phyloP scores from a whole-genome alignment of 2,797 vertebrate species.

The Gymnocypris eckloni region DNA sequence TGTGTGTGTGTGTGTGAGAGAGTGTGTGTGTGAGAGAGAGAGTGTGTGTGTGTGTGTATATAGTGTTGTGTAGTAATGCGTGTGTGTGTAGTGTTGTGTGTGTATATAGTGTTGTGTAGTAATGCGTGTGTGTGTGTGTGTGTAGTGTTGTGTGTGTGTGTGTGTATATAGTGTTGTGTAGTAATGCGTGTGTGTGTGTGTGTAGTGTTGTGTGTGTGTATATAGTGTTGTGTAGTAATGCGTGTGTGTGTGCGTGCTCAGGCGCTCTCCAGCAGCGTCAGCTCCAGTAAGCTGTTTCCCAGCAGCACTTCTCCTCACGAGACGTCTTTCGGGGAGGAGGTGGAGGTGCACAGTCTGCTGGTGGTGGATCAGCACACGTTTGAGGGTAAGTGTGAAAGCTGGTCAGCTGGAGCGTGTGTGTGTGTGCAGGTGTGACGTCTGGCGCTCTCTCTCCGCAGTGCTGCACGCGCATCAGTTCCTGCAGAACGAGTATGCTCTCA shows the following conservation, averaged over 20 bases:
- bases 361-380: slow-evolving; percentile 99
- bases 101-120: no score
- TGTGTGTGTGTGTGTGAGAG: no score
- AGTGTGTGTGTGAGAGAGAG: no score
- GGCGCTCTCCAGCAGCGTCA: slow-evolving; percentile 97
- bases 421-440: neutral
- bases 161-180: no score
- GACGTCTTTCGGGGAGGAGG: slow-evolving; percentile 96
- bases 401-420: no score
- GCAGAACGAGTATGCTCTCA: slow-evolving; percentile 94
- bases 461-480: slow-evolving; percentile 98
- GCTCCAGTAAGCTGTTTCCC: slow-evolving; percentile 98
- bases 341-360: slow-evolving; percentile 97
- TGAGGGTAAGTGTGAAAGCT: slow-evolving; percentile 82
- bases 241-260: slow-evolving; percentile 58
- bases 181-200: no score
- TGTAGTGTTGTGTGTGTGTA: no score
- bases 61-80: no score
- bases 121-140: neutral
- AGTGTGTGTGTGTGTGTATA: no score
- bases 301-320: slow-evolving; percentile 97
- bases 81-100: no score
- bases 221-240: no score
- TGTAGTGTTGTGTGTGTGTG: neutral
- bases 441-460: slow-evolving; percentile 73